Evolutionary conservation across 2,113 vertebrate genomes (phyloP), one percentile per base, ranked within the genome.

Genomic region (Lophura nycthemera): DNA sequence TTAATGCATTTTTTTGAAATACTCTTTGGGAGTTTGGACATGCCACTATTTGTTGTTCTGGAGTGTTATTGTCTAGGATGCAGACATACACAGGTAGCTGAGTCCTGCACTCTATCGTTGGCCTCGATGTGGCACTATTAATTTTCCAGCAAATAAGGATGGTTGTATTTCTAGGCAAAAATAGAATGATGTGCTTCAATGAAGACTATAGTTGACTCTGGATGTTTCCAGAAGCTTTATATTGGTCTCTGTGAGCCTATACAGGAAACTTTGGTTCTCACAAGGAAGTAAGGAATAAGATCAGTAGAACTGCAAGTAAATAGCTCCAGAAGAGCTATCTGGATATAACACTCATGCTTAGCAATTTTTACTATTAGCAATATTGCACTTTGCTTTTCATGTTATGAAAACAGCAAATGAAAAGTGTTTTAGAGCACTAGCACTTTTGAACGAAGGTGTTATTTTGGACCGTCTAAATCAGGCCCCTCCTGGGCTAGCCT

Each of bases 141-240:
- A 45, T 91, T 89, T 79, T 71, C n/a, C 45, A 76, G 54, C 6
- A 60, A 60, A 43, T 34, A 34, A 45, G 42, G 17, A 43, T 25
- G 24, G 8, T 57, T 57, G 52, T 57, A 32, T 73, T 73, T 57
- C 15, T 57, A 42, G 52, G 43, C 43, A 73, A 50, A 83, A 90
- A 20, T 1, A 59, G 50, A 59, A 25, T 15, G 0, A 34, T 56
- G 10, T 0, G 0, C 12, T 70, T 91, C 45, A 71, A 40, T n/a
- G 45, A 86, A 84, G 82, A 36, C 34, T 75, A 6, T 36, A 43
- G 86, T 90, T 86, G 42, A 40, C 32, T 78, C 43, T 83, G 40
- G 22, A 1, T 88, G 18, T 69, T 83, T 88, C 24, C 54, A 73
- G 59, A 70, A 24, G 30, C 10, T 4, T 16, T 85, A 73, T 72